Evolutionary conservation across 1,140 invertebrate species (phyloP), one percentile per base, ranked within the genome.

Genomic region (Eriosoma lanigerum): DNA sequence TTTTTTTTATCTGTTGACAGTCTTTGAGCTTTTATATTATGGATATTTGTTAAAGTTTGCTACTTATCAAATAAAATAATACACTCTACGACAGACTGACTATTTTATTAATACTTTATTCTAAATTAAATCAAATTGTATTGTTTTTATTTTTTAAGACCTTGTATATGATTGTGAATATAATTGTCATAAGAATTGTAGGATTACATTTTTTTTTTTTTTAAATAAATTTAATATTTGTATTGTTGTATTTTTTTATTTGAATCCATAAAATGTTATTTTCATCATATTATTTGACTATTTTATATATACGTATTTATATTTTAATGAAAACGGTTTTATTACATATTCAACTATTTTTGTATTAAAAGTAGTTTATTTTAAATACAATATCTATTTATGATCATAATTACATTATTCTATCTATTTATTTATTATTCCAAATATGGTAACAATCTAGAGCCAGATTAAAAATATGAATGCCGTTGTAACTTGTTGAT

Each of bases 171-270:
- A n/a, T 52, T 58, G 54, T 58, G 32, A 56, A 76, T 76, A 58
- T 58, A 46, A 32, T 62, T 32, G 5, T 70, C 24, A 0, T 32
- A 70, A 54, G 12, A 81, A 81, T 21, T 75, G 54, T 44, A 78
- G 38, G 32, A 46, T 60, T 81, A 52, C 13, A 62, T 76, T 29
- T n/a, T 73, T 81, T 62, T 78, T 38, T 62, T 81, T 62, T 78
- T 38, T 62, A 68, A 80, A 68, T 56, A 58, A 54, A 54, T 44
- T 56, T 19, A 29, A 50, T 68, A 82, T 48, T 81, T 58, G 29
- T 54, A 32, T 48, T 38, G 24, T 81, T 17, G 54, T 64, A 26
- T 81, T 81, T 81, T 62, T 32, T 56, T 56, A 81, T 68, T 29
- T 17, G 32, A 66, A 6, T 66, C 9, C 32, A 21, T 13, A n/a